Conservation (phyloP, 2,113 vertebrate genomes). For the Osmerus mordax region DNA sequence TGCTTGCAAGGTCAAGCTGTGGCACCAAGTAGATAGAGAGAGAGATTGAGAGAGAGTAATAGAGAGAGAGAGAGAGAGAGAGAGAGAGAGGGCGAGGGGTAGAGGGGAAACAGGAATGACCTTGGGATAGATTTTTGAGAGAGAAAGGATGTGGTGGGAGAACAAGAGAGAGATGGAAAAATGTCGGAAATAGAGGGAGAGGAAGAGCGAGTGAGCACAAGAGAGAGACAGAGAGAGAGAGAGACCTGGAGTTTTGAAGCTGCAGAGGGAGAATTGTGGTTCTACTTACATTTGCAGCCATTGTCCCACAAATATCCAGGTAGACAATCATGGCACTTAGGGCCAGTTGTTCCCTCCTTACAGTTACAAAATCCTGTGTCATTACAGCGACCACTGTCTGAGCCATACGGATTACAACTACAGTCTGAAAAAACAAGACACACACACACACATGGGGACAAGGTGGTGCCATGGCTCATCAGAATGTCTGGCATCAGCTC, state of each 20-base stretch:
- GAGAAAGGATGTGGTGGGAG: background rate
- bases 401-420: constrained; percentile 97
- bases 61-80: constrained; percentile 34
- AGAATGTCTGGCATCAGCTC: constrained; percentile 11
- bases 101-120: constrained; percentile 23
- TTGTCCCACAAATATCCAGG: constrained; percentile 96
- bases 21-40: constrained; percentile 23
- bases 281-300: constrained; percentile 98
- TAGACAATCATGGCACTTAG: constrained; percentile 96
- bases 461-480: constrained; percentile 54
- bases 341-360: constrained; percentile 94
- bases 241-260: constrained; percentile 47
- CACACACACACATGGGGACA: constrained; percentile 77
- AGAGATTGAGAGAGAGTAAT: constrained; percentile 27
- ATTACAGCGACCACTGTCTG: constrained; percentile 96
- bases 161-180: constrained; percentile 1
- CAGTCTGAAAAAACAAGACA: constrained; percentile 98
- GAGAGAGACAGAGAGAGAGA: background rate
- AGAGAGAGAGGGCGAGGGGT: constrained; percentile 15
- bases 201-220: constrained; percentile 9
- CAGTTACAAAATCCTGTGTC: constrained; percentile 98
- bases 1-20: constrained; percentile 62
- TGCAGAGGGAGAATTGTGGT: constrained; percentile 61
- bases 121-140: constrained; percentile 31
- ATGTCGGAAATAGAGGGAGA: constrained; percentile 3